These are phyloP conservation scores for Stictonetta naevosa DNA, from an alignment of 2,113 vertebrate species.

Conservation along the genomic window DNA sequence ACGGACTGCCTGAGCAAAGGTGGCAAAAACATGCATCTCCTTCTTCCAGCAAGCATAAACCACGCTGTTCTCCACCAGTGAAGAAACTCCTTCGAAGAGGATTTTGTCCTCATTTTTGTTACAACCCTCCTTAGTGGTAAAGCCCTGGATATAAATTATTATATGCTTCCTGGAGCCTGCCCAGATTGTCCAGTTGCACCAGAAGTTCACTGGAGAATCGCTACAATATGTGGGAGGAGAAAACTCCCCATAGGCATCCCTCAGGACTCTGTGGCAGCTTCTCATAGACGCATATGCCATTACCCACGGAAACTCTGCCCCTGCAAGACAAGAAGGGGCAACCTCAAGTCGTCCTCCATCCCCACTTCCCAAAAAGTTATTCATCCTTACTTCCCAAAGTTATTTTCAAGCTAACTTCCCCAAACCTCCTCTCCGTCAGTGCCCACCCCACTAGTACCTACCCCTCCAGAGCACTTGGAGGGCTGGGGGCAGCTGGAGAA, in stretches of 20 bases:
- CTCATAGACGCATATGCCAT: conserved; percentile 76
- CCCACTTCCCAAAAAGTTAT: neutral
- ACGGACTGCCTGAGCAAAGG: conserved; percentile 20
- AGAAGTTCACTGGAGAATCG: conserved; percentile 60
- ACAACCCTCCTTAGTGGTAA: neutral
- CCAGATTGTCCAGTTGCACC: conserved; percentile 84
- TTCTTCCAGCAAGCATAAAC: conserved; percentile 58
- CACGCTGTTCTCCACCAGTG: neutral
- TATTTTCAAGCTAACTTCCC: neutral
- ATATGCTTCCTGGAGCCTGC: conserved; percentile 39
- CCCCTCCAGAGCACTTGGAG: neutral
- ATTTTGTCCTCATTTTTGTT: conserved; percentile 53
- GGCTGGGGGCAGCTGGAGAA: neutral
- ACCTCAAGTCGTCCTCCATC: neutral
- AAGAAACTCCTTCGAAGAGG: conserved; percentile 40
- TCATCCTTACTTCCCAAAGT: neutral
- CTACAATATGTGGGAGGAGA: conserved; percentile 76
- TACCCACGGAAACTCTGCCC: neutral
- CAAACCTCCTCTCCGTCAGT: neutral
- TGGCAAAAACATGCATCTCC: conserved; percentile 8
- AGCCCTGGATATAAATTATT: conserved; percentile 43
- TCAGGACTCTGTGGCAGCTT: conserved; percentile 78
- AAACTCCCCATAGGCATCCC: conserved; percentile 73
- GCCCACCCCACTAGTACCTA: neutral
- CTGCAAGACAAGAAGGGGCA: conserved; percentile 28